phyloP scores from a whole-genome alignment of 2,113 vertebrate species.

The Lophius piscatorius region DNA sequence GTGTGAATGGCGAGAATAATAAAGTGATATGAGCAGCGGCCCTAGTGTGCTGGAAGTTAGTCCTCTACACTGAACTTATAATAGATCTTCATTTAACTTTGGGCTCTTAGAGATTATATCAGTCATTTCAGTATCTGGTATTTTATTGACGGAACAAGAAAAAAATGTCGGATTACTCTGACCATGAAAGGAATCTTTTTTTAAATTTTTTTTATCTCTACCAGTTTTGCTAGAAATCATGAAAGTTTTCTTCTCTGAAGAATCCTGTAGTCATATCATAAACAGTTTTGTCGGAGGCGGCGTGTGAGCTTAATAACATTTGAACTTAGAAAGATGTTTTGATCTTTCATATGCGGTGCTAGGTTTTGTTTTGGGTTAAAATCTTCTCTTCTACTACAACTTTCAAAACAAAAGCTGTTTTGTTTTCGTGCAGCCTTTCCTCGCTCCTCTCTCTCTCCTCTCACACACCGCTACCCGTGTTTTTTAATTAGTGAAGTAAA shows the following conservation, averaged over 20 bases:
- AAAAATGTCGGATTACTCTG: not conserved
- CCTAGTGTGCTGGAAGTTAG: too few species aligned
- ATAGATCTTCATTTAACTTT: not conserved
- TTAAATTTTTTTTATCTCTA: not conserved
- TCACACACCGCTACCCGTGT: slow-evolving; percentile 1
- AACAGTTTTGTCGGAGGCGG: slow-evolving; percentile 11
- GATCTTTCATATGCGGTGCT: too few species aligned
- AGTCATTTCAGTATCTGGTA: not conserved
- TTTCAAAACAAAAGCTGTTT: slow-evolving; percentile 24
- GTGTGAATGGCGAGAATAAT: too few species aligned
- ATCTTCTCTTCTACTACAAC: too few species aligned
- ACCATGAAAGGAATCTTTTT: not conserved
- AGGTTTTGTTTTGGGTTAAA: too few species aligned
- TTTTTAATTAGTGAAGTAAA: slow-evolving; percentile 35
- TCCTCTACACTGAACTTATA: too few species aligned
- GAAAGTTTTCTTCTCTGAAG: slow-evolving; percentile 2
- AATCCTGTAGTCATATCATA: slow-evolving; percentile 11
- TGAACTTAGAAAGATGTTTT: slow-evolving; percentile 45
- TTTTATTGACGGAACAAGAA: slow-evolving; percentile 1
- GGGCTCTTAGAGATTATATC: not conserved
- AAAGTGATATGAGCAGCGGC: too few species aligned
- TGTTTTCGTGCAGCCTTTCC: slow-evolving; percentile 15
- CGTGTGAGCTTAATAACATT: slow-evolving; percentile 27
- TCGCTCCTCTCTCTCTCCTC: not conserved
- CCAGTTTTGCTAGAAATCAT: slow-evolving; percentile 1